These are phyloP conservation scores for Lepus oiostolus DNA, from an alignment of 2,797 vertebrate species.

Conservation along the genomic window DNA sequence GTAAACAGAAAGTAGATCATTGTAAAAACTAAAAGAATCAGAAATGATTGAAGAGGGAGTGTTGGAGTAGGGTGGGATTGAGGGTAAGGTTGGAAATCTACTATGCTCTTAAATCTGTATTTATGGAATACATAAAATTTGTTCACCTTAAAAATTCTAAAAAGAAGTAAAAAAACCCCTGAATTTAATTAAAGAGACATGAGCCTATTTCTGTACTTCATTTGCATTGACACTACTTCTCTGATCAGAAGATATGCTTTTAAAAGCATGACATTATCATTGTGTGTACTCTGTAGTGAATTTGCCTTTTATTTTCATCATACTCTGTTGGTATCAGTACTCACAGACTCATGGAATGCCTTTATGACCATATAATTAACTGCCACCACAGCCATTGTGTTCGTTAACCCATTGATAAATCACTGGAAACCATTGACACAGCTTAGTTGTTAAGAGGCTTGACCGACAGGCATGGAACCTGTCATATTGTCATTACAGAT, in stretches of 20 bases:
- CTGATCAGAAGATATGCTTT: background rate
- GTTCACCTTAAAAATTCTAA: no score
- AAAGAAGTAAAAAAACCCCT: no score
- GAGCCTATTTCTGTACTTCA: background rate
- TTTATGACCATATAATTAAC: background rate
- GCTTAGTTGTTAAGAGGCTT: background rate
- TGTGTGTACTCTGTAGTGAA: background rate
- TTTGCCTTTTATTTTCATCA: background rate
- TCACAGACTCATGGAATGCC: background rate
- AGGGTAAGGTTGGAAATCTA: no score
- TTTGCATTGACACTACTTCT: background rate
- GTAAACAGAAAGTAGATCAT: no score
- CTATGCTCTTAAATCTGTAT: no score
- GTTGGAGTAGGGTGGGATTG: no score
- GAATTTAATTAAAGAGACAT: background rate
- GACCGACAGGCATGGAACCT: no score
- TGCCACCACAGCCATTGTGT: background rate
- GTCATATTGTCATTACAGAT: background rate
- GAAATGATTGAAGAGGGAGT: no score
- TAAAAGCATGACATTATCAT: background rate
- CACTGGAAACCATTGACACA: background rate
- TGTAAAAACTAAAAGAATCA: no score
- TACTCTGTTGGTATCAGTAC: background rate
- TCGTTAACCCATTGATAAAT: background rate
- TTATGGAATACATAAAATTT: no score